phyloP scores from a whole-genome alignment of 2,888 invertebrate genomes.

The Caenorhabditis sp. region DNA sequence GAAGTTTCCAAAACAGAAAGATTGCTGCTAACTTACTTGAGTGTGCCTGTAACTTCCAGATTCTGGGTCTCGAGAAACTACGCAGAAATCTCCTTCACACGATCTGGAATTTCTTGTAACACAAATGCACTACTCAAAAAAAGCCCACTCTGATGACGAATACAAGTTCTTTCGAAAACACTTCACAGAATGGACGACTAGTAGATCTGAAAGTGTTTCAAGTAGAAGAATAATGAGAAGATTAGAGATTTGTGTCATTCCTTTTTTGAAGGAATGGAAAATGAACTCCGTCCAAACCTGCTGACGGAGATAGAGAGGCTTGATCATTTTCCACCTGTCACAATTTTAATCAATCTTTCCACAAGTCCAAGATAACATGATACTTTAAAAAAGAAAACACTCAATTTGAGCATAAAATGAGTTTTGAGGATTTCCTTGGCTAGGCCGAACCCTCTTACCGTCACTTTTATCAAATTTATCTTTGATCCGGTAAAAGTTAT shows the following conservation, averaged over 20 bases:
- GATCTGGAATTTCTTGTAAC: not conserved
- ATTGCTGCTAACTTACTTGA: not conserved
- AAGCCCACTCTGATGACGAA: not conserved
- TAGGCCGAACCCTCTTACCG: too few species aligned
- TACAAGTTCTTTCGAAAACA: slow-evolving; percentile 3
- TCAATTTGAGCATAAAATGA: not conserved
- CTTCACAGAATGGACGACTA: not conserved
- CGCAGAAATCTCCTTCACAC: slow-evolving; percentile 26
- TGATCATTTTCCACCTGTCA: slow-evolving; percentile 8
- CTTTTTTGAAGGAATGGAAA: not conserved
- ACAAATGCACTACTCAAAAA: not conserved
- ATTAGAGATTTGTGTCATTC: not conserved
- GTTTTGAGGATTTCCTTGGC: too few species aligned
- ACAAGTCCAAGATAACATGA: not conserved
- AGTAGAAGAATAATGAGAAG: not conserved
- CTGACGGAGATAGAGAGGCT: not conserved
- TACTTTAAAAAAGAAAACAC: not conserved
- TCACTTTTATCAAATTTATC: too few species aligned
- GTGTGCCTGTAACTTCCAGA: not conserved
- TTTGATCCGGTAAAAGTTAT: too few species aligned
- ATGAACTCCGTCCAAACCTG: slow-evolving; percentile 1
- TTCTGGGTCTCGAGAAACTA: not conserved
- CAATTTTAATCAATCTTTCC: slow-evolving; percentile 9
- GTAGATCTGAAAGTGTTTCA: not conserved
- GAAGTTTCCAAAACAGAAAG: not conserved